Evolutionary conservation across 2,797 vertebrate genomes (phyloP), one percentile per base, ranked within the genome.

Genomic region (Myripristis jacobus): DNA sequence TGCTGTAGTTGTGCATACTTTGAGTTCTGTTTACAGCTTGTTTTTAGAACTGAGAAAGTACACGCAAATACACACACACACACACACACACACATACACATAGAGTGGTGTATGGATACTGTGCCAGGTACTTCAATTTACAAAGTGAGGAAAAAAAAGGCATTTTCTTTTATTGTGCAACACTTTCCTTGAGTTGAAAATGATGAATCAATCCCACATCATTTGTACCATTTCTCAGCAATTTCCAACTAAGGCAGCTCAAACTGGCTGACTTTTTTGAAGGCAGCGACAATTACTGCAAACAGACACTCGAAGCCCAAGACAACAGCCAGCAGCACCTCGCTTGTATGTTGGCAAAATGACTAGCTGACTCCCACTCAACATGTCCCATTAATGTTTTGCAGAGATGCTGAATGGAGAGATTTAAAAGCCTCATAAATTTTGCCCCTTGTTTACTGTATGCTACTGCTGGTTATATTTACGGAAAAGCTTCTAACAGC

Each of bases 341-440:
- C n/a, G 25, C 44, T 19, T 63, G 27, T 66, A 56, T 57, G 36
- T 61, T 64, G 67, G 54, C 57, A 66, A 57, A 71, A 46, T 16
- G 36, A 24, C 16, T n/a, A 5, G 60, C 66, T 67, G 70, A 83
- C 73, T 79, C 22, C 43, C 38, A 9, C 36, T 38, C 67, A 55
- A 80, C 78, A 41, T 65, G 76, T 83, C 78, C 71, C 79, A 63
- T 77, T 80, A 78, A 82, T 76, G 61, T 54, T 34, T 61, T 73
- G 53, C 48, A 73, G 71, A 81, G 53, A 82, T 79, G 71, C 83
- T 86, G 66, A 82, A 73, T 60, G 56, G 52, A 65, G 70, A 77
- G 18, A 76, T 60, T 72, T 62, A 44, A 54, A 56, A 68, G 29
- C 43, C 21, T 71, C 21, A 50, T 68, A 48, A 75, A 64, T 63